These are phyloP conservation scores for Dynastes hyllus DNA, from an alignment of 2,888 invertebrate genomes.

Conservation along the genomic window DNA sequence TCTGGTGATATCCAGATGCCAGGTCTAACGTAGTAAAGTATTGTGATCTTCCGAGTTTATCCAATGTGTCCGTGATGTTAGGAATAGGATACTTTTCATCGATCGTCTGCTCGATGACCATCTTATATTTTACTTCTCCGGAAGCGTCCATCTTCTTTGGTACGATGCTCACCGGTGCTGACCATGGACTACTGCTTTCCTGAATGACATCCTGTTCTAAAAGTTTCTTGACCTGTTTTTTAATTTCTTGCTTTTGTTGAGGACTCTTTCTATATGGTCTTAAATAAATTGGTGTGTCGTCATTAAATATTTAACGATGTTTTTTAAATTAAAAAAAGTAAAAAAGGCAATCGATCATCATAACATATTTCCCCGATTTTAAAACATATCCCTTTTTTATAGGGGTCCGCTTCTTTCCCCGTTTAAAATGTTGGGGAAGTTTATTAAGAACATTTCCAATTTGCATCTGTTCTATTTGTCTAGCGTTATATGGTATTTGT, in stretches of 20 bases:
- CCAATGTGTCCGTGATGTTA: constrained; percentile 55
- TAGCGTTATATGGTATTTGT: background rate
- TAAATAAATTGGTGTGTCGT: constrained; percentile 54
- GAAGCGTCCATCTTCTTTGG: constrained; percentile 55
- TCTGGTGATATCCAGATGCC: constrained; percentile 49
- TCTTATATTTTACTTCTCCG: constrained; percentile 55
- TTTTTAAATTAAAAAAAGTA: no score
- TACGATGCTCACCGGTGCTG: constrained; percentile 55
- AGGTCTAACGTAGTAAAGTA: constrained; percentile 28
- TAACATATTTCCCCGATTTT: constrained; percentile 56
- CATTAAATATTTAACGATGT: constrained; percentile 54
- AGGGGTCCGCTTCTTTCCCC: background rate
- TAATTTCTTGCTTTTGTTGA: constrained; percentile 58
- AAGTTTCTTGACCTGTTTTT: constrained; percentile 51
- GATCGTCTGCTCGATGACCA: constrained; percentile 54
- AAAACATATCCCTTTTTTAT: constrained; percentile 27
- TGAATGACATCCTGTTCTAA: constrained; percentile 53
- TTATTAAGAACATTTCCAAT: background rate
- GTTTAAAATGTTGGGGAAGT: constrained; percentile 10
- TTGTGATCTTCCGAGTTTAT: constrained; percentile 54
- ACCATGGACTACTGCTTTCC: constrained; percentile 53
- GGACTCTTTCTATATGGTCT: constrained; percentile 44
- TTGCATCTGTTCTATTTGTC: constrained; percentile 1
- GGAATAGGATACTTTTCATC: constrained; percentile 56
- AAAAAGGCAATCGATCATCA: constrained; percentile 45